These are phyloP conservation scores for Actinernus sp. DNA, from an alignment of 92 coral and sea anemone genomes.

Conservation along the genomic window DNA sequence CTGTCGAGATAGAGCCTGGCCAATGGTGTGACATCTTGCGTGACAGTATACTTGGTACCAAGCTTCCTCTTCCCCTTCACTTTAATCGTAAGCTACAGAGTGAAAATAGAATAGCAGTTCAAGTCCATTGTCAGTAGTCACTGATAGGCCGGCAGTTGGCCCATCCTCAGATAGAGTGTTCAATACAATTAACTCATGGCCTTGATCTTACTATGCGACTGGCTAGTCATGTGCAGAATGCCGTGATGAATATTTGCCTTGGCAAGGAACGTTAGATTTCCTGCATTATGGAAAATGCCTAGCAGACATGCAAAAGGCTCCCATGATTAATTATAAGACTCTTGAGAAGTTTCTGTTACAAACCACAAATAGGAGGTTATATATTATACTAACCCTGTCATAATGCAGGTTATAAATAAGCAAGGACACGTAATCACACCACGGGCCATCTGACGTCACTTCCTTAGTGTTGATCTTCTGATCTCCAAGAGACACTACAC, in stretches of 20 bases:
- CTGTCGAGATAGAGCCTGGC: slow-evolving; percentile 78
- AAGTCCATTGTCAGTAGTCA: background rate
- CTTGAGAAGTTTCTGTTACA: too few species aligned
- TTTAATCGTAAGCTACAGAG: slow-evolving; percentile 65
- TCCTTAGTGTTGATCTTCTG: slow-evolving; percentile 79
- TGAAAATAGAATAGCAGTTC: background rate
- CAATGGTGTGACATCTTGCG: slow-evolving; percentile 64
- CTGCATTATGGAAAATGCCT: too few species aligned
- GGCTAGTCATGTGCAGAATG: too few species aligned
- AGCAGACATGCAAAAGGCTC: too few species aligned
- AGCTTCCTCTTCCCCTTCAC: slow-evolving; percentile 81
- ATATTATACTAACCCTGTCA: slow-evolving; percentile 60
- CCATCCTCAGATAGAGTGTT: too few species aligned
- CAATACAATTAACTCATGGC: too few species aligned
- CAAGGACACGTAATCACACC: slow-evolving; percentile 78
- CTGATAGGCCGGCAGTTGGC: too few species aligned
- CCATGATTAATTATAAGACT: too few species aligned
- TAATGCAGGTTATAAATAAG: slow-evolving; percentile 76
- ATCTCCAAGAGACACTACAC: slow-evolving; percentile 76
- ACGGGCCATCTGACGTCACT: slow-evolving; percentile 56
- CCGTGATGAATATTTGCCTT: too few species aligned
- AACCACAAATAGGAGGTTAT: too few species aligned
- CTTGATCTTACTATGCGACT: too few species aligned
- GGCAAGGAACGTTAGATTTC: too few species aligned
- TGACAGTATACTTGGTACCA: slow-evolving; percentile 85